A percentile compares a stretch with the other conserved stretches of the same genome.
Evolutionary conservation across 2,888 invertebrate species (phyloP).

Genomic region (Autographa gamma): DNA sequence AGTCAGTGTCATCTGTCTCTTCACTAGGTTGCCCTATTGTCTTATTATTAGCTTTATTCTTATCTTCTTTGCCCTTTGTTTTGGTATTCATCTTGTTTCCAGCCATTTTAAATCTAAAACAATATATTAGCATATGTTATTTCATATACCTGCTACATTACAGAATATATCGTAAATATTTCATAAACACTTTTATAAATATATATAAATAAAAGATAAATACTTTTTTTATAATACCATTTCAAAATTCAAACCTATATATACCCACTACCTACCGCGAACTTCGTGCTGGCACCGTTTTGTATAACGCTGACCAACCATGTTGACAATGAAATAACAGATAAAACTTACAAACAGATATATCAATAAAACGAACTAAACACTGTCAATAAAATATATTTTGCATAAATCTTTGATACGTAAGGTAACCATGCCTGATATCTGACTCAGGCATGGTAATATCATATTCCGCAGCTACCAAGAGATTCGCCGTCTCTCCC

Average conservation of each 20-base stretch:
- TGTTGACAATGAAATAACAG: constrained; percentile 62
- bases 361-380: constrained; percentile 42
- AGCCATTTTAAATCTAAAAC: constrained; percentile 75
- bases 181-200: neutral
- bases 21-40: constrained; percentile 72
- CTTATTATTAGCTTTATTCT: constrained; percentile 74
- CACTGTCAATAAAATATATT: constrained; percentile 42
- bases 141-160: neutral
- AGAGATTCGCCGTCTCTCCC: constrained; percentile 85
- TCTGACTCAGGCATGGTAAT: constrained; percentile 73
- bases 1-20: constrained; percentile 84
- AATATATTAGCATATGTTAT: constrained; percentile 8
- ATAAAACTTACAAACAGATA: constrained; percentile 45
- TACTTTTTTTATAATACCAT: constrained; percentile 11
- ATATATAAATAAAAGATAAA: neutral
- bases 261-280: constrained; percentile 30
- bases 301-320: constrained; percentile 73
- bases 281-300: constrained; percentile 59
- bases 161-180: neutral
- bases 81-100: constrained; percentile 82
- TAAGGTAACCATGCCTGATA: constrained; percentile 43
- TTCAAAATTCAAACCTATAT: constrained; percentile 15
- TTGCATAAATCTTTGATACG: constrained; percentile 25
- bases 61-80: constrained; percentile 81
- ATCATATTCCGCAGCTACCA: constrained; percentile 73